A percentile compares a stretch with the other conserved stretches of the same genome.
These are phyloP conservation scores for Pseudochirops cupreus DNA, from an alignment of 2,797 vertebrate genomes.

Conservation along the genomic window DNA sequence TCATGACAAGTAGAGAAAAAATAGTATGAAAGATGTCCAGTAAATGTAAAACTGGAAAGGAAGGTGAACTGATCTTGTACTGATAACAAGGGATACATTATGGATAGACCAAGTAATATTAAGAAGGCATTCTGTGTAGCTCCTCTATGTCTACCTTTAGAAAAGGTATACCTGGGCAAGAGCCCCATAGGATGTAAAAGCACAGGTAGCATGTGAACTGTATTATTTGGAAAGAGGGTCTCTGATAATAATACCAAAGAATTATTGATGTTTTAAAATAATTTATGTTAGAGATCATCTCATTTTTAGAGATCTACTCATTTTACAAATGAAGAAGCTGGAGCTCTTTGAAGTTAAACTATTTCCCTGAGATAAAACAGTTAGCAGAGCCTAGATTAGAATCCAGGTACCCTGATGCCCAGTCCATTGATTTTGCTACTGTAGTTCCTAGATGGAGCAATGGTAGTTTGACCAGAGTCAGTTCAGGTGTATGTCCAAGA, in stretches of 20 bases:
- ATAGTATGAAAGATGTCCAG: background rate
- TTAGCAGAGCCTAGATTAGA: background rate
- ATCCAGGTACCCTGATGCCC: background rate
- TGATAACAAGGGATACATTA: background rate
- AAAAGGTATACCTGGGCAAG: background rate
- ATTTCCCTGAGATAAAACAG: background rate
- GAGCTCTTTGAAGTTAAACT: background rate
- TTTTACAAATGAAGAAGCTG: background rate
- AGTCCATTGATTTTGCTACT: background rate
- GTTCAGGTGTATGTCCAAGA: background rate
- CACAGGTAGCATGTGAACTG: background rate
- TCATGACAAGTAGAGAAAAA: background rate
- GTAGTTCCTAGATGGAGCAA: too few species aligned
- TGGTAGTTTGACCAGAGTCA: background rate
- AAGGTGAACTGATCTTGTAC: background rate
- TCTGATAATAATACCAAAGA: background rate
- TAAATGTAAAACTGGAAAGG: background rate
- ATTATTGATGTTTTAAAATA: background rate
- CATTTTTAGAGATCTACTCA: background rate
- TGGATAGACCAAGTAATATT: background rate
- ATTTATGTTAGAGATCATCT: background rate
- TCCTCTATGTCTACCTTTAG: background rate
- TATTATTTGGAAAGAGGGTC: background rate
- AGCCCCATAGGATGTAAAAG: background rate
- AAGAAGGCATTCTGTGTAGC: background rate